Conservation (phyloP, 2,888 invertebrate genomes). For the Nephrotoma flavescens region DNA sequence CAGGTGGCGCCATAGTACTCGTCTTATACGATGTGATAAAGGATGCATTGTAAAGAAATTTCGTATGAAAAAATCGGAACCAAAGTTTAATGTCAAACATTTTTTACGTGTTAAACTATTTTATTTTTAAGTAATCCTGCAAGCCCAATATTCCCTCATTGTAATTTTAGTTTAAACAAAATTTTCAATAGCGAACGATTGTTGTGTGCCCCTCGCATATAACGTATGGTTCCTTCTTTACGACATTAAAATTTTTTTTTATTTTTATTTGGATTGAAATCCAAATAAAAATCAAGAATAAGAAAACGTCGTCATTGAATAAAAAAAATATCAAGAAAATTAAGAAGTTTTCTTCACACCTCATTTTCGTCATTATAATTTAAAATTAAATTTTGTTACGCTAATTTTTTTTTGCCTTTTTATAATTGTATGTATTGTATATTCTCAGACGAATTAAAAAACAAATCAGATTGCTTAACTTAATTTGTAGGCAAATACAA, state of each 20-base stretch:
- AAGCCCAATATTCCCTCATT: not conserved
- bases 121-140: not conserved
- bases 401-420: not conserved
- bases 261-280: not conserved
- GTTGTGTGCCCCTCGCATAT: not conserved
- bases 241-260: no score
- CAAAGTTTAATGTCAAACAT: not conserved
- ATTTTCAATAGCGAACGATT: not conserved
- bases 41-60: constrained; percentile 35
- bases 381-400: not conserved
- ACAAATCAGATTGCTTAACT: not conserved
- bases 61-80: not conserved
- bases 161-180: not conserved
- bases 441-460: not conserved
- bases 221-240: not conserved
- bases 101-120: not conserved
- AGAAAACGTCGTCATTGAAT: not conserved
- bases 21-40: constrained; percentile 87
- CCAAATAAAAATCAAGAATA: not conserved
- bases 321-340: not conserved
- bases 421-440: not conserved
- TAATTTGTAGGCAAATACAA: not conserved
- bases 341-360: not conserved
- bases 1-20: constrained; percentile 86
- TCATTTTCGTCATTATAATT: not conserved